Evolutionary conservation across 2,113 vertebrate species (phyloP).

Genomic region (Notarius lentiginosus): DNA sequence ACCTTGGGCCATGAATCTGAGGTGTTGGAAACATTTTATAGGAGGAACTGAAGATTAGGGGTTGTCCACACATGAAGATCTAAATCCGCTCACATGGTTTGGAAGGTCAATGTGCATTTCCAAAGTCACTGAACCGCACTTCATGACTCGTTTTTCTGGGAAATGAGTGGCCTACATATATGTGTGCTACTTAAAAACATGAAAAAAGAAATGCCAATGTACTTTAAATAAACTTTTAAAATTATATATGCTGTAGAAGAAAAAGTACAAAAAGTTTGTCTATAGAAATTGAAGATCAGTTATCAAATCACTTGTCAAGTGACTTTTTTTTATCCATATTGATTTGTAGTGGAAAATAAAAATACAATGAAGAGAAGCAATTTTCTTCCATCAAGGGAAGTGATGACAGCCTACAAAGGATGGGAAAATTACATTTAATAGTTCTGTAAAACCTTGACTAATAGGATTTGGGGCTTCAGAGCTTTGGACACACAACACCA

Average conservation of each 20-base stretch:
- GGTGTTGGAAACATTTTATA: slow-evolving; percentile 57
- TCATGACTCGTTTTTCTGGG: neutral
- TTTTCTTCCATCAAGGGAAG: slow-evolving; percentile 8
- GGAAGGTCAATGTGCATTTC: slow-evolving; percentile 15
- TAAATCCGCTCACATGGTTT: slow-evolving; percentile 31
- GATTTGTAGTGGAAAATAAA: neutral
- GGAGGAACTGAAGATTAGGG: slow-evolving; percentile 38
- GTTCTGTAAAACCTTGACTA: slow-evolving; percentile 72
- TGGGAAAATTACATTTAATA: slow-evolving; percentile 65
- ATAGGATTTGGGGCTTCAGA: slow-evolving; percentile 76
- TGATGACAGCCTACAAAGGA: slow-evolving; percentile 58
- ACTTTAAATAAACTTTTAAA: slow-evolving; percentile 1
- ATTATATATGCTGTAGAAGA: neutral
- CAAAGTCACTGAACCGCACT: slow-evolving; percentile 8
- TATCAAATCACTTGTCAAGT: neutral
- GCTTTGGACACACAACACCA: slow-evolving; percentile 71
- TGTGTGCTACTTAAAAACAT: neutral
- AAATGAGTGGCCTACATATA: neutral
- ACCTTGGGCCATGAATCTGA: slow-evolving; percentile 45
- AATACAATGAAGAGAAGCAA: neutral
- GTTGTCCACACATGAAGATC: slow-evolving; percentile 7
- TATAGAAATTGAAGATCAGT: neutral
- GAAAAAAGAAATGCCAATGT: neutral
- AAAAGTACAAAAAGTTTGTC: neutral
- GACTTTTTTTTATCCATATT: neutral